A percentile compares a stretch with the other conserved stretches of the same genome.
Evolutionary conservation across 2,113 vertebrate genomes (phyloP).

Genomic region (Ginglymostoma cirratum): DNA sequence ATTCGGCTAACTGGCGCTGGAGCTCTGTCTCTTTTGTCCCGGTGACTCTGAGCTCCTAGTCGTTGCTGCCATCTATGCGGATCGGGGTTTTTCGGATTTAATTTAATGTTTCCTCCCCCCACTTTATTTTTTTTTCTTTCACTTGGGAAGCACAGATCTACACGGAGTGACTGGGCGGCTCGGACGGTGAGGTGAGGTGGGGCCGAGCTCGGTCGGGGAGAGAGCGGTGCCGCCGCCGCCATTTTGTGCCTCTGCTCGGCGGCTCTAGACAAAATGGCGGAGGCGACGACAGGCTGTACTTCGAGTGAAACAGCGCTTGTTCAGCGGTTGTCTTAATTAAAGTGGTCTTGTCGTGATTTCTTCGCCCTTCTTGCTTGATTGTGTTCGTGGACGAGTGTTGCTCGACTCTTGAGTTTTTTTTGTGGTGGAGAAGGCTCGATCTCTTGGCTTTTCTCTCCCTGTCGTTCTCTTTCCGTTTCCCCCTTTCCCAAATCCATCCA

Average conservation of each 20-base stretch:
- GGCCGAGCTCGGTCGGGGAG: neutral
- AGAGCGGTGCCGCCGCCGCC: neutral
- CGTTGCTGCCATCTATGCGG: neutral
- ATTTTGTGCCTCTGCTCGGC: neutral
- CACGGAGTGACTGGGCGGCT: neutral
- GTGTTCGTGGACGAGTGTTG: neutral
- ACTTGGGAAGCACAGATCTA: neutral
- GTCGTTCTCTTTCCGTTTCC: no score
- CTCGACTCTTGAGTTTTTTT: neutral
- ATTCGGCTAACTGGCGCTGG: neutral
- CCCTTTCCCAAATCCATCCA: no score
- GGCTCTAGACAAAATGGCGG: neutral
- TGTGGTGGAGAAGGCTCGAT: no score
- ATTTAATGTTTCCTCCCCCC: neutral
- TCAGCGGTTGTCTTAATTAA: neutral
- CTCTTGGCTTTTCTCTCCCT: no score
- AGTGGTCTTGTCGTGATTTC: neutral
- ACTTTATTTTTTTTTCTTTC: neutral
- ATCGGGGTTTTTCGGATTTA: neutral
- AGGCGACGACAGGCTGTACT: neutral
- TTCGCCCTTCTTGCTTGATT: neutral
- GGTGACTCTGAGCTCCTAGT: neutral
- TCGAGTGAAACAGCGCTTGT: neutral
- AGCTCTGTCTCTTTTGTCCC: constrained; percentile 1
- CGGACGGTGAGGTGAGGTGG: neutral